Base-by-base conservation (phyloP, 2,797 vertebrate genomes). In the Fistularia commersonii region DNA sequence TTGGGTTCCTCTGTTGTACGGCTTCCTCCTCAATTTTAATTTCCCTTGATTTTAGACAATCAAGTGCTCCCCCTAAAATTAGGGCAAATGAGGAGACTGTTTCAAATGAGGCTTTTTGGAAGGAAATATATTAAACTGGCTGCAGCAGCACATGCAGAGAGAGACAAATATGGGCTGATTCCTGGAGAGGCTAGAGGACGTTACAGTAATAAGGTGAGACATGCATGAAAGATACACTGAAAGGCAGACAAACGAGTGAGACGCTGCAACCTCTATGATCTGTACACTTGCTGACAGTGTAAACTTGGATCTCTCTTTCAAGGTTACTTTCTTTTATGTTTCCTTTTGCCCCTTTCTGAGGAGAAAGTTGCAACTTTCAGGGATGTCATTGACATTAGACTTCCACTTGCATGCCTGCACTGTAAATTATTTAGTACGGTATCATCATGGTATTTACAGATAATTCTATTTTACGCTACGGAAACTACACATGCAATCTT, bases 151-250 rank as follows among this genome's bases (percentile, higher is more conserved):
- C 39, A 8, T 39, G 32, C 47, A 32, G 7, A 50, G 61, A 73
- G 23, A 4, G 66, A 67, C 66, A 65, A 42, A 72, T 59, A 68
- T 58, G 49, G 64, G 61, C 49, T 74, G 61, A 77, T 64, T 62
- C 58, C 55, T 42, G 45, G 45, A 54, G 47, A 69, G 64, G 67
- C 74, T 63, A 58, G 56, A 77, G 74, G 69, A 69, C 9, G 31
- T 75, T 70, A 59, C 54, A 54, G 64, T 67, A 75, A 77, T 69
- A 62, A 80, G 74, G 68, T 68, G 64, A 76, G 80, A 51, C 54
- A 72, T 55, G 55, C 67, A 66, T 67, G 64, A 76, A 80, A 50
- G 48, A 73, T 54, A 51, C 67, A 75, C 71, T 61, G 70, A 59
- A 77, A 58, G 41, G 46, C 46, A 52, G 48, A 61, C 44, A 58